These are phyloP conservation scores for Ursus arctos DNA, from an alignment of 2,113 vertebrate genomes.

Conservation along the genomic window DNA sequence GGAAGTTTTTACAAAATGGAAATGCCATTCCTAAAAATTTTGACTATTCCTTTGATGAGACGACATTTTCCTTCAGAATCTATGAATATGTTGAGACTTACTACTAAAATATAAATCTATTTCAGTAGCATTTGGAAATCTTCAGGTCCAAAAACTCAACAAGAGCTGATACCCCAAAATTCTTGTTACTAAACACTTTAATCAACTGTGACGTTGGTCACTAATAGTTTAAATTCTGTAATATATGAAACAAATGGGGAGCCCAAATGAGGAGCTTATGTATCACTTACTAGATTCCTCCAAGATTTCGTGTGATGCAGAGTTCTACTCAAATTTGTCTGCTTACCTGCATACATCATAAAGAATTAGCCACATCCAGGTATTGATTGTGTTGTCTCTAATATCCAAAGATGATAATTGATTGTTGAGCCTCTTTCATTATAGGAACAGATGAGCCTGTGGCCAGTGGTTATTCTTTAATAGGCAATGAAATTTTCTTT, in stretches of 20 bases:
- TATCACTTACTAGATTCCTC: not conserved
- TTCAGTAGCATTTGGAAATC: not conserved
- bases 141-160: not conserved
- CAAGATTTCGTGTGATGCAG: not conserved
- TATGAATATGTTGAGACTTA: not conserved
- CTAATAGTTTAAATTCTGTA: not conserved
- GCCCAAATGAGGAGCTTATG: not conserved
- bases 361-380: not conserved
- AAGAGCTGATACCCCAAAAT: not conserved
- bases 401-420: not conserved
- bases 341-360: not conserved
- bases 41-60: not conserved
- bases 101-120: not conserved
- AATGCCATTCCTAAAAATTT: not conserved
- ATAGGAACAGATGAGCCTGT: not conserved
- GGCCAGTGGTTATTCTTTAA: not conserved
- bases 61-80: not conserved
- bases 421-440: not conserved
- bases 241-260: not conserved
- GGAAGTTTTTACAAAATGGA: not conserved
- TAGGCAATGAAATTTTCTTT: not conserved
- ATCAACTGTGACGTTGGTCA: not conserved
- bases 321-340: not conserved
- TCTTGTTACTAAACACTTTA: not conserved
- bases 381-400: not conserved